These are phyloP conservation scores for Todus mexicanus DNA, from an alignment of 2,797 vertebrate genomes.

Conservation along the genomic window DNA sequence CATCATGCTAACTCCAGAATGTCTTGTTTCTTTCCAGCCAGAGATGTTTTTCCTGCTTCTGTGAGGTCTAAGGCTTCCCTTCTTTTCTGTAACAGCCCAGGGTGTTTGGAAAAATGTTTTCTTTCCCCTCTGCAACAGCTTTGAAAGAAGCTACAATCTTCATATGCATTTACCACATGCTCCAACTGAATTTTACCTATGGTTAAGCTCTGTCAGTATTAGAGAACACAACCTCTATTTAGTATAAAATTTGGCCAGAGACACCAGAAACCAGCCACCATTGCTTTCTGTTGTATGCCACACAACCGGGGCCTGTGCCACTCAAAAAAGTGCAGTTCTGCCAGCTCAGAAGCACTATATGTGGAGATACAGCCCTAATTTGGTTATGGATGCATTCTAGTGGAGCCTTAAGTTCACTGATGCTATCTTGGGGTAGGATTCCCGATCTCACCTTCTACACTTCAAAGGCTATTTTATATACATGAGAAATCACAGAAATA, in stretches of 20 bases:
- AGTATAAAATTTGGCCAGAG: neutral
- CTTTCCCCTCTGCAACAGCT: neutral
- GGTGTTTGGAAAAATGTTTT: neutral
- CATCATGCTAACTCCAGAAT: neutral
- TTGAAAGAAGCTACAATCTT: neutral
- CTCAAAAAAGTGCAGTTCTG: neutral
- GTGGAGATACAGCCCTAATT: neutral
- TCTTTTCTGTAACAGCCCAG: neutral
- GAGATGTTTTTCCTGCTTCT: neutral
- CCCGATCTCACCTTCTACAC: neutral
- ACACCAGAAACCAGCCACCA: neutral
- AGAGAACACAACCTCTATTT: conserved; percentile 4
- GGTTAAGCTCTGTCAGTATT: neutral
- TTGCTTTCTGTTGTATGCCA: neutral
- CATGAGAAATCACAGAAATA: neutral
- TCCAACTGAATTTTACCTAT: neutral
- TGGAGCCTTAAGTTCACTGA: neutral
- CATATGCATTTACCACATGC: neutral
- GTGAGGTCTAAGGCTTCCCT: neutral
- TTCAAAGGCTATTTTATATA: neutral
- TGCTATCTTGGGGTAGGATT: neutral
- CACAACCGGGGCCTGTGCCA: neutral
- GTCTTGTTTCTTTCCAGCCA: neutral
- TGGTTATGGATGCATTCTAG: neutral
- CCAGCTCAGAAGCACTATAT: neutral